A percentile compares a stretch with the other conserved stretches of the same genome.
phyloP scores from a whole-genome alignment of 2,797 vertebrate genomes.

The Neomorphus geoffroyi region DNA sequence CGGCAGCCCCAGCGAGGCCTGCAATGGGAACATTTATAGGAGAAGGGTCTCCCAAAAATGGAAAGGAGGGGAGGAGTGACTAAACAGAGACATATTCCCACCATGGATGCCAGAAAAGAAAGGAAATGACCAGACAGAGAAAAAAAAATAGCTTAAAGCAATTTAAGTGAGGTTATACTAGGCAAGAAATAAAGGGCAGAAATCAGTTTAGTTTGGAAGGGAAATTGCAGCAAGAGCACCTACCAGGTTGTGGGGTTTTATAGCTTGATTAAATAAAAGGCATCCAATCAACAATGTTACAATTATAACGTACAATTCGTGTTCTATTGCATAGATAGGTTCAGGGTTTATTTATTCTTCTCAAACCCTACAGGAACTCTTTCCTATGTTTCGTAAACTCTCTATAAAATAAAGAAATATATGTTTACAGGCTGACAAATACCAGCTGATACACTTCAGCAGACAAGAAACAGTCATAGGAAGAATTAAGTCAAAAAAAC shows the following conservation, averaged over 20 bases:
- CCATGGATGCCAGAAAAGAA: constrained; percentile 39
- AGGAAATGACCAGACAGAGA: constrained; percentile 27
- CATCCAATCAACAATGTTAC: background rate
- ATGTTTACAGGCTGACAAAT: background rate
- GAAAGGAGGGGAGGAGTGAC: background rate
- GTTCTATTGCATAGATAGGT: background rate
- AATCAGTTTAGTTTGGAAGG: background rate
- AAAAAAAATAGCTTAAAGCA: background rate
- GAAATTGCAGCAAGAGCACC: background rate
- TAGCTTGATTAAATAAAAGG: background rate
- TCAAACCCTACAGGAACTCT: background rate
- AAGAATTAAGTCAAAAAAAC: background rate
- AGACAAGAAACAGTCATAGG: background rate
- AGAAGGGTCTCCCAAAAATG: constrained; percentile 55
- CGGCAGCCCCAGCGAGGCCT: background rate
- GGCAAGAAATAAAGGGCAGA: background rate
- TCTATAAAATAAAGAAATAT: background rate
- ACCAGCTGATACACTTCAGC: background rate
- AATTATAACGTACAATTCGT: background rate
- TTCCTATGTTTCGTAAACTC: background rate
- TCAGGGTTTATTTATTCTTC: background rate
- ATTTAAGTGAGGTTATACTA: background rate
- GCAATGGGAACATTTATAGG: background rate
- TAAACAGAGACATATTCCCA: constrained; percentile 49
- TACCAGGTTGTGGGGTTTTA: background rate